phyloP scores from a whole-genome alignment of 1,140 invertebrate species.

The Eulimnadia texana region DNA sequence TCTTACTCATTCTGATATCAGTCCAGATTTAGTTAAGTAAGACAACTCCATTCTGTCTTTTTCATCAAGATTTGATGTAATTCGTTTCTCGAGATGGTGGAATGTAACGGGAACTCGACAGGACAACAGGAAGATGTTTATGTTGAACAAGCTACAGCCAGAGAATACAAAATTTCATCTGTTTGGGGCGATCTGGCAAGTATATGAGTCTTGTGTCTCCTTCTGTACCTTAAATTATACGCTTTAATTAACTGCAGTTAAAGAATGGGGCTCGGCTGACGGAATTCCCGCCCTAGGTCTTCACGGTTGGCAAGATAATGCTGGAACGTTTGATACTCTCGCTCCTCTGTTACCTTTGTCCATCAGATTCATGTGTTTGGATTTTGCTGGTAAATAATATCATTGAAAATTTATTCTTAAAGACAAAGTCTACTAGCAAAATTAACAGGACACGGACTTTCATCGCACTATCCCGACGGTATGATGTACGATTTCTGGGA shows the following conservation, averaged over 20 bases:
- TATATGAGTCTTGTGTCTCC: not conserved
- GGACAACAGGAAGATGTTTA: too few species aligned
- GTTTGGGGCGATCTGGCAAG: not conserved
- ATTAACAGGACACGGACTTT: slow-evolving; percentile 49
- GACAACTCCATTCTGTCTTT: too few species aligned
- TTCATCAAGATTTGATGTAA: too few species aligned
- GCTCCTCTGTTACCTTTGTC: slow-evolving; percentile 49
- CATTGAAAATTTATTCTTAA: not conserved
- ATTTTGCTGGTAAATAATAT: slow-evolving; percentile 32
- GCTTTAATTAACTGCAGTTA: slow-evolving; percentile 29
- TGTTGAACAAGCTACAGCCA: too few species aligned
- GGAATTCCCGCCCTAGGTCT: slow-evolving; percentile 46
- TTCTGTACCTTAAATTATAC: not conserved
- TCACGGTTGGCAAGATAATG: slow-evolving; percentile 81
- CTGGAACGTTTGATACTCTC: slow-evolving; percentile 65
- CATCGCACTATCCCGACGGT: slow-evolving; percentile 56
- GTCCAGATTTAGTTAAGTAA: too few species aligned
- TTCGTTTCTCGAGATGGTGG: too few species aligned
- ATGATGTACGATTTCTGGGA: slow-evolving; percentile 67
- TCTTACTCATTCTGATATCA: too few species aligned
- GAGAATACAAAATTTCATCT: not conserved
- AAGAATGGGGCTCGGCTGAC: slow-evolving; percentile 42
- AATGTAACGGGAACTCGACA: too few species aligned
- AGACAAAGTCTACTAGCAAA: not conserved
- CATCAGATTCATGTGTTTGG: slow-evolving; percentile 46